Evolutionary conservation across 2,113 vertebrate genomes (phyloP).

Genomic region (Sorex fumeus): DNA sequence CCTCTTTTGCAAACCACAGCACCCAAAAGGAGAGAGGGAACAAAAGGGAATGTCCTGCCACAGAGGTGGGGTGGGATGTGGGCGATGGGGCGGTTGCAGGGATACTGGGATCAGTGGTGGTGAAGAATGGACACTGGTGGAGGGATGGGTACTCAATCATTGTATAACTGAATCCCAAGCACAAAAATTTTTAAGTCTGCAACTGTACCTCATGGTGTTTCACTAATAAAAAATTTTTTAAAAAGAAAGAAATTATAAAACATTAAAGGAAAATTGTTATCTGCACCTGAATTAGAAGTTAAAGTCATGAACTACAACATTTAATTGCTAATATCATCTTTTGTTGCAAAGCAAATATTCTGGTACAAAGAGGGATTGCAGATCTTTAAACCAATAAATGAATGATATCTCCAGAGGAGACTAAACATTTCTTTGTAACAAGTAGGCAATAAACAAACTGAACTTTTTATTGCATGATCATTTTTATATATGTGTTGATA

Average conservation of each 20-base stretch:
- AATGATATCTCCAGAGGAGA: constrained; percentile 47
- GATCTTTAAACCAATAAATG: constrained; percentile 43
- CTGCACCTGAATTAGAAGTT: constrained; percentile 43
- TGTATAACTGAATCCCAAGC: too few relatives aligned
- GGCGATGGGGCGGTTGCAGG: too few relatives aligned
- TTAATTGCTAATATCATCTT: constrained; percentile 33
- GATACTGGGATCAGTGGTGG: too few relatives aligned
- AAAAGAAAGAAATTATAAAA: constrained; percentile 54
- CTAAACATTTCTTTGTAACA: constrained; percentile 34
- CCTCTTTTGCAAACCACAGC: too few relatives aligned
- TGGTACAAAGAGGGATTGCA: not conserved
- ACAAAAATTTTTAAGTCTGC: too few relatives aligned
- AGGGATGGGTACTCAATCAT: too few relatives aligned
- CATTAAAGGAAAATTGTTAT: constrained; percentile 28
- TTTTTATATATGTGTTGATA: constrained; percentile 29
- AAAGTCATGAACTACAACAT: not conserved
- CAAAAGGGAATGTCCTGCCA: too few relatives aligned
- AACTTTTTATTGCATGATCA: not conserved
- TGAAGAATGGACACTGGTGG: too few relatives aligned
- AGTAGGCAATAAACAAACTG: constrained; percentile 52
- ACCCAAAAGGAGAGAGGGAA: too few relatives aligned
- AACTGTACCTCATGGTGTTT: too few relatives aligned
- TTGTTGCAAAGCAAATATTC: constrained; percentile 55
- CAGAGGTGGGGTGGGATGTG: too few relatives aligned
- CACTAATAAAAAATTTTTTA: too few relatives aligned